These are phyloP conservation scores for Ophion slaviceki DNA, from an alignment of 2,888 invertebrate species.

Conservation along the genomic window DNA sequence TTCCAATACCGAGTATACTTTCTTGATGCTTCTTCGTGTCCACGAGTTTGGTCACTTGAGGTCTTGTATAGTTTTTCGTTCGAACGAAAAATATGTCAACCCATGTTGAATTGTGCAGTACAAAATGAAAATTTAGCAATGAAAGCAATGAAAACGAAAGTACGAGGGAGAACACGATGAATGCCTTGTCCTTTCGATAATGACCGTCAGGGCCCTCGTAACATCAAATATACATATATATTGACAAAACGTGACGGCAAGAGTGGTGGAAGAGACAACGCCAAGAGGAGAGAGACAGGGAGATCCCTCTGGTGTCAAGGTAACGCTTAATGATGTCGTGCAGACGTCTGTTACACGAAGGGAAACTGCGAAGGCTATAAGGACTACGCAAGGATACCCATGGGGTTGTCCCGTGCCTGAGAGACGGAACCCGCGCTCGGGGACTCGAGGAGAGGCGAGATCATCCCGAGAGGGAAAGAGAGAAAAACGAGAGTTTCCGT, in stretches of 20 bases:
- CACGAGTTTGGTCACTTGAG: too few relatives aligned
- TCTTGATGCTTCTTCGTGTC: too few relatives aligned
- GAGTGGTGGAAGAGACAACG: not conserved
- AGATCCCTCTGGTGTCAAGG: conserved; percentile 64
- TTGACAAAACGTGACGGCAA: not conserved
- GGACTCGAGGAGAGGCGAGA: conserved; percentile 38
- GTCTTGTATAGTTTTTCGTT: too few relatives aligned
- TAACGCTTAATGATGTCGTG: conserved; percentile 75
- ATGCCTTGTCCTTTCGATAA: conserved; percentile 54
- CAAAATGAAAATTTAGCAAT: not conserved
- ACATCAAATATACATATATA: conserved; percentile 1
- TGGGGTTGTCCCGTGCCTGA: conserved; percentile 58
- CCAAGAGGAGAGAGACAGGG: not conserved
- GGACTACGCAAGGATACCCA: conserved; percentile 60
- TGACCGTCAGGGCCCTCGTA: conserved; percentile 45
- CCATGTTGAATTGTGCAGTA: not conserved
- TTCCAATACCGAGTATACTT: too few relatives aligned
- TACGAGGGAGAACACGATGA: not conserved
- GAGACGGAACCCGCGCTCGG: conserved; percentile 22
- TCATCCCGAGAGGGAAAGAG: conserved; percentile 40
- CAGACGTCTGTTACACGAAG: conserved; percentile 49
- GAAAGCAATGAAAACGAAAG: not conserved
- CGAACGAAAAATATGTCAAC: not conserved
- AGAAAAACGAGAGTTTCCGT: conserved; percentile 62
- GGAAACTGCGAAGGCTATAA: conserved; percentile 44